Percentiles rank a stretch among this genome's conserved stretches.
phyloP scores from a whole-genome alignment of 2,113 vertebrate species.

The Macquaria australasica region DNA sequence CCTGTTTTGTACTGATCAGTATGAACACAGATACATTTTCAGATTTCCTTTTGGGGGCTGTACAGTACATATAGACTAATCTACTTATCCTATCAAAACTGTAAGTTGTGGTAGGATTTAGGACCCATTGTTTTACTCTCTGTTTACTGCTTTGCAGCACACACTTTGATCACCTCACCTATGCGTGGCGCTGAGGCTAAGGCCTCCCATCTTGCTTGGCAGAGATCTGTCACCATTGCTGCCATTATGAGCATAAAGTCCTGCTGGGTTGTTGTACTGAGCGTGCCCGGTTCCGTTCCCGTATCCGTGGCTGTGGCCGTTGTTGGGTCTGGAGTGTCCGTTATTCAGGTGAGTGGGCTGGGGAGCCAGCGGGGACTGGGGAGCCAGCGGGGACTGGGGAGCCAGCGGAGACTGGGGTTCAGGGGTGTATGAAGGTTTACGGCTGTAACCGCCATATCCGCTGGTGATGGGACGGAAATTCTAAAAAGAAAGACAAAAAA shows the following conservation, averaged over 20 bases:
- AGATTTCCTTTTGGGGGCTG: neutral
- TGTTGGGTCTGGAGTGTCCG: constrained; percentile 79
- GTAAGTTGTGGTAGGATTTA: neutral
- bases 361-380: constrained; percentile 64
- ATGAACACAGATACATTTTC: neutral
- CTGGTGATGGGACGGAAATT: constrained; percentile 88
- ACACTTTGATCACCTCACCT: constrained; percentile 83
- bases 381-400: constrained; percentile 49
- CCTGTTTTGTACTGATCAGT: neutral
- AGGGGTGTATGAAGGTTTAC: constrained; percentile 78
- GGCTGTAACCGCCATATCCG: constrained; percentile 79
- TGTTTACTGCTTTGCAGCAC: neutral
- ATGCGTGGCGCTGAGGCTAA: constrained; percentile 87
- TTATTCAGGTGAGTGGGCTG: constrained; percentile 83
- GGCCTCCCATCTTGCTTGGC: constrained; percentile 88
- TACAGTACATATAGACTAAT: neutral
- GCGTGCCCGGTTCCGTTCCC: constrained; percentile 65
- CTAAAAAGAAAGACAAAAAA: constrained; percentile 76
- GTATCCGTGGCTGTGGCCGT: constrained; percentile 65
- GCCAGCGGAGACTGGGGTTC: constrained; percentile 50
- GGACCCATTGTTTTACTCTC: neutral
- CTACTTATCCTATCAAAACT: constrained; percentile 13
- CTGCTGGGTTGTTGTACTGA: constrained; percentile 87
- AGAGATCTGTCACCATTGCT: constrained; percentile 84
- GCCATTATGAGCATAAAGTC: constrained; percentile 83